Conservation (phyloP, 2,113 vertebrate genomes). For the Campylomormyrus numenius region DNA sequence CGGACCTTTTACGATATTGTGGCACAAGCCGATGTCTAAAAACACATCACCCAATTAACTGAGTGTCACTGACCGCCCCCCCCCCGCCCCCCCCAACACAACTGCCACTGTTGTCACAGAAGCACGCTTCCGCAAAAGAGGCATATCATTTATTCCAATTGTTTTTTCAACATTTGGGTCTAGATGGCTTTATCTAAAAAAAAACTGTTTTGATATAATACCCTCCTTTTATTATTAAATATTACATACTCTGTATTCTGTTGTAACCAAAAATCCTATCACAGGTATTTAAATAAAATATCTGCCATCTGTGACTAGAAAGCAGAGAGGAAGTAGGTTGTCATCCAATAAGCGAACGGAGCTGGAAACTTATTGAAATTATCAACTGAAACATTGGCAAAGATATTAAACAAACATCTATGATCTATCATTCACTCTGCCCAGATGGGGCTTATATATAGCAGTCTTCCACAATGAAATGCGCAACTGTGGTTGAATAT, state of each 20-base stretch:
- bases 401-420: background rate
- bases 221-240: background rate
- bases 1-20: background rate
- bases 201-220: background rate
- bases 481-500: background rate
- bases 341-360: background rate
- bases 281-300: conserved; percentile 1
- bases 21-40: background rate
- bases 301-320: background rate
- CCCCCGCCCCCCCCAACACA: background rate
- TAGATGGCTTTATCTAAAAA: background rate
- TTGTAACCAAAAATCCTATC: background rate
- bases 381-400: background rate
- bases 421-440: background rate
- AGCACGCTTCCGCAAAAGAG: background rate
- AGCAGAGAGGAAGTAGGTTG: background rate
- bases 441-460: background rate
- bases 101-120: background rate
- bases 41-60: background rate
- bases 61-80: background rate
- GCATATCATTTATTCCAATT: background rate
- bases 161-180: background rate
- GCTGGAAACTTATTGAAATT: background rate
- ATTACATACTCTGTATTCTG: background rate
- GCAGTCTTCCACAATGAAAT: background rate